phyloP scores from a whole-genome alignment of 2,888 invertebrate species.

The Megaustenia siamemsis region DNA sequence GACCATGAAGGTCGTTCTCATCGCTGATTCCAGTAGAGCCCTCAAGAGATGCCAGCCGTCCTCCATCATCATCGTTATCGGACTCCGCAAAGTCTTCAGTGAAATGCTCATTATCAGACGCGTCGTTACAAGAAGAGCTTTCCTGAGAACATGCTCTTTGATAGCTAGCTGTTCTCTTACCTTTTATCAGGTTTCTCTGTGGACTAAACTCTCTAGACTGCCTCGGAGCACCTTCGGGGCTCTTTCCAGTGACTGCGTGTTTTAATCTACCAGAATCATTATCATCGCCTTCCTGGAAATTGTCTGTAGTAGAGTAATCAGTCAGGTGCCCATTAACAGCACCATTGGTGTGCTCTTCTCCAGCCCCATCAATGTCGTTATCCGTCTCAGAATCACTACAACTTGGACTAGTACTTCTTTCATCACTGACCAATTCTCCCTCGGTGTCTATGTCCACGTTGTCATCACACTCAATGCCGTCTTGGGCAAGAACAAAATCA shows the following conservation, averaged over 20 bases:
- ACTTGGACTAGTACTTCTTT: not conserved
- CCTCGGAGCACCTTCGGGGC: not conserved
- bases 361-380: not conserved
- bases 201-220: not conserved
- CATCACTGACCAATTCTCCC: not conserved
- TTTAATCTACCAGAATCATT: not conserved
- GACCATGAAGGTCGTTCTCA: constrained; percentile 4
- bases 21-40: not conserved
- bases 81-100: not conserved
- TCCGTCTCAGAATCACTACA: not conserved
- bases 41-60: not conserved
- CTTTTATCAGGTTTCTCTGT: not conserved
- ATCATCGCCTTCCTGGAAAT: not conserved
- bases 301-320: not conserved
- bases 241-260: not conserved
- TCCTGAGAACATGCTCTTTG: not conserved
- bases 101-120: too few relatives aligned
- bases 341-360: not conserved
- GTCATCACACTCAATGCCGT: not conserved
- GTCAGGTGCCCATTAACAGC: not conserved
- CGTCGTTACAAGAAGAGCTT: not conserved
- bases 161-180: not conserved
- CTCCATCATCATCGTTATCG: too few relatives aligned
- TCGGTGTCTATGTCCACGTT: not conserved
- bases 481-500: not conserved